Base-by-base conservation (phyloP, 2,797 vertebrate species). In the Anguilla marmorata region DNA sequence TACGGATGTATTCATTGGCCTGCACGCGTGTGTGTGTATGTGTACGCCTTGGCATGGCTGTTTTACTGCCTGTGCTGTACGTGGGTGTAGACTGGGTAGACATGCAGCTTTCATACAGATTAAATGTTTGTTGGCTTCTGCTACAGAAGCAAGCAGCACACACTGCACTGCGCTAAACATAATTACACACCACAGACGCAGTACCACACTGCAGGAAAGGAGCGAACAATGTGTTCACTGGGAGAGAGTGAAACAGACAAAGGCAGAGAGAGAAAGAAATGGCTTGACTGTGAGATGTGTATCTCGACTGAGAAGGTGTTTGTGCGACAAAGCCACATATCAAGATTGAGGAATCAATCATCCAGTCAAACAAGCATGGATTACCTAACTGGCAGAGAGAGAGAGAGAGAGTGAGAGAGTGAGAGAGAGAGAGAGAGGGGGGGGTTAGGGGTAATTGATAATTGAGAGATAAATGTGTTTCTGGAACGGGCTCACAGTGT, bases 401-500 rank as follows among this genome's bases (percentile, higher is more conserved):
- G 12, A 19, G 14, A 7, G 74, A 12, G 69, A 3, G 69, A 11
- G 2, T 8, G 56, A n/a, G 63, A 8, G 63, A 27, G 27, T 33
- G 66, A 72, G 66, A 27, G 27, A 72, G 66, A 12, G 9, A 33
- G 27, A 2, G 66, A 2, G 66, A 30, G 0, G 54, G 54, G 9
- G 16, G 56, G 19, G 56, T 58, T 14, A 58, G 56, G 19, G 56
- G 14, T 12, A 19, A 19, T 21, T 63, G 63, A 8, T 69, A n/a
- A 69, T 63, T 63, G 72, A 76, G 72, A 76, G 72, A 33, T 30
- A 76, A 69, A 69, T 69, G 27, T 74, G 30, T 74, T 74, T 30
- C n/a, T 74, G 33, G 30, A 74, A 74, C 2, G 9, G 69, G 4
- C 3, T 33, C 69, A 14, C 0, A 72, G 66, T 63, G 58, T 63